phyloP scores from a whole-genome alignment of 2,797 vertebrate species.

The Centropyge bicolor region DNA sequence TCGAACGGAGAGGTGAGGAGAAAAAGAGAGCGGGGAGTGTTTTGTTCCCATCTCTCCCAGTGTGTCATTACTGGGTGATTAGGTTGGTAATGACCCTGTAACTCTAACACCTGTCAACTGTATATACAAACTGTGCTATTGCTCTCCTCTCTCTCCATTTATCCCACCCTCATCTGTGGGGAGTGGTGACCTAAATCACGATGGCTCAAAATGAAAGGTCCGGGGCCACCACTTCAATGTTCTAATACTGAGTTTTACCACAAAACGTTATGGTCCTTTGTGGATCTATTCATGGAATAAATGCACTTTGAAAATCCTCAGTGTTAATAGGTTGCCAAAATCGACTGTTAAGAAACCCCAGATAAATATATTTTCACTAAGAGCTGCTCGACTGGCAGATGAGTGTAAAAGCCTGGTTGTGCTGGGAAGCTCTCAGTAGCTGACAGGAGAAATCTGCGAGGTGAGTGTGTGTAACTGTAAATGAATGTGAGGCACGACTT shows the following conservation, averaged over 20 bases:
- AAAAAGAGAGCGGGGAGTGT: constrained; percentile 9
- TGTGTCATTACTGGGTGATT: constrained; percentile 72
- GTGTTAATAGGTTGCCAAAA: not conserved
- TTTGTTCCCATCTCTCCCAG: constrained; percentile 49
- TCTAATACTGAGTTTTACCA: not conserved
- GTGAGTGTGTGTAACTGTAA: constrained; percentile 27
- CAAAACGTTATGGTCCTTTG: not conserved
- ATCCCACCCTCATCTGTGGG: constrained; percentile 22
- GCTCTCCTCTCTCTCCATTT: constrained; percentile 25
- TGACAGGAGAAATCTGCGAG: not conserved
- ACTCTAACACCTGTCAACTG: constrained; percentile 73
- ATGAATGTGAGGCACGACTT: constrained; percentile 40
- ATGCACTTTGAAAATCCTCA: constrained; percentile 19
- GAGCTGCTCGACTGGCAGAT: not conserved
- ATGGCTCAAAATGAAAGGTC: not conserved
- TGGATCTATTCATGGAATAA: not conserved
- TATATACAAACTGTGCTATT: constrained; percentile 36
- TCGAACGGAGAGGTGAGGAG: constrained; percentile 39
- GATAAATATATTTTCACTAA: not conserved
- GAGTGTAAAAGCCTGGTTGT: not conserved
- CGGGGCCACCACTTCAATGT: not conserved
- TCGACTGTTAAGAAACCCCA: not conserved
- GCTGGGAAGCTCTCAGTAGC: constrained; percentile 1
- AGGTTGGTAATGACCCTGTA: constrained; percentile 71
- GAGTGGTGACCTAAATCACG: constrained; percentile 33